Base-by-base conservation (phyloP, 1,140 invertebrate species). In the Tetragnatha versicolor region DNA sequence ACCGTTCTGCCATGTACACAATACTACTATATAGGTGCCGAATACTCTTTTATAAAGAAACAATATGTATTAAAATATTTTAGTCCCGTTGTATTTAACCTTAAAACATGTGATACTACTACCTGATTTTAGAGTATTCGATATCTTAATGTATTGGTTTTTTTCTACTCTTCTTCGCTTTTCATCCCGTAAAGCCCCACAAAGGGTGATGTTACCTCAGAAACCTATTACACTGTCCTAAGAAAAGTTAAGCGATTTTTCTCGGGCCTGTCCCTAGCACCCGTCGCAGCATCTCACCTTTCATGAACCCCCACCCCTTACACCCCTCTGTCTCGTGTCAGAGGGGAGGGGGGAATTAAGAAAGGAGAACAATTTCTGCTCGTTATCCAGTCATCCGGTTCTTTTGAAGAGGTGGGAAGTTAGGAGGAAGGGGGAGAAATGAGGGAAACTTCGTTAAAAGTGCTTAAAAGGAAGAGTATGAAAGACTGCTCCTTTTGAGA, bases 351-450 rank as follows among this genome's bases (percentile, higher is more conserved):
- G 33, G 37, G 33, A 70, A 70, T 53, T 53, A 70, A 70, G 49
- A 47, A 22, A 22, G n/a, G 27, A 29, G 69, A 73, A 33, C 69
- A 73, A 73, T 73, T 73, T 53, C 49, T 42, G 53, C 69, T 73
- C 69, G 69, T 73, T 73, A 73, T 73, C 53, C 53, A 45, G 37
- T 60, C 53, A 60, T 73, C 69, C 55, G 69, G 69, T 73, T 37
- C 49, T 73, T 58, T 37, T 37, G 47, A 53, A 37, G 22, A 53
- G 22, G 51, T 49, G 20, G 47, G 25, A 33, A 12, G 20, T 29
- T 17, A 33, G 51, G 55, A 70, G 25, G 47, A 70, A 53, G 25
- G 4, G 7, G 5, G 5, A 22, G n/a, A 70, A 53, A 66, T 66
- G 35, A 12, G 14, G n/a, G 17, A 68, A 55, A 53, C 45, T 35